Base-by-base conservation (phyloP, 30 jellyfish, hydroid and myxozoan species). In the Cassiopea andromeda region DNA sequence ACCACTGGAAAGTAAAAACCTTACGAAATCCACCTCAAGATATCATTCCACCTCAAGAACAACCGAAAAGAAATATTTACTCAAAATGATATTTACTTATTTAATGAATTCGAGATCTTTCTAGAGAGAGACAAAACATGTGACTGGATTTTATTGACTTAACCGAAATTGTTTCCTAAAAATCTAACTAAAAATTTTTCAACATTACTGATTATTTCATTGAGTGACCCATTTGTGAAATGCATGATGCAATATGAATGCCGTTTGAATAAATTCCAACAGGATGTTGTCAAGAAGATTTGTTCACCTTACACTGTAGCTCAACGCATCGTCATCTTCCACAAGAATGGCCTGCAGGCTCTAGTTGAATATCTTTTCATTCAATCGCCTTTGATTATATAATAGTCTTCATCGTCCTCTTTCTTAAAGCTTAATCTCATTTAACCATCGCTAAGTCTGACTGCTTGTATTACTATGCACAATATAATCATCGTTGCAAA, bases 331-430 rank as follows among this genome's bases (percentile, higher is more conserved):
- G 99, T 96, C 81, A 96, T 96, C 54, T 96, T 96, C 87, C 99
- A 96, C 84, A 96, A 96, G 79, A 96, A 96, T 85, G 99, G 99
- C 44, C 96, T 96, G 69, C 99, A 96, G 80, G 99, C 97, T 17
- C 92, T 96, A n/a, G 99, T 87, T 44, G 99, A 96, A 86, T 96
- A 92, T 92, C 97, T 91, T 92, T 91, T 91, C 82, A 14, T 14
- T 16, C 49, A 2, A 27, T 27, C 38, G 38, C 38, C 38, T 27
- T 27, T 27, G 64, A 54, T 54, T 3, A 54, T 6, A 54, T 54
- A 54, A 54, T 54, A 54, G 7, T 54, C 12, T 54, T 6, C 12
- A 54, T 3, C 12, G 7, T 3, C 64, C 64, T 54, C 64, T 3
- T 3, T 54, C 12, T 54, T 6, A 54, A 54, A 3, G 64, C 12